A percentile compares a stretch with the other conserved stretches of the same genome.
Evolutionary conservation across 2,113 vertebrate species (phyloP).

Genomic region (Hemiprocne comata): DNA sequence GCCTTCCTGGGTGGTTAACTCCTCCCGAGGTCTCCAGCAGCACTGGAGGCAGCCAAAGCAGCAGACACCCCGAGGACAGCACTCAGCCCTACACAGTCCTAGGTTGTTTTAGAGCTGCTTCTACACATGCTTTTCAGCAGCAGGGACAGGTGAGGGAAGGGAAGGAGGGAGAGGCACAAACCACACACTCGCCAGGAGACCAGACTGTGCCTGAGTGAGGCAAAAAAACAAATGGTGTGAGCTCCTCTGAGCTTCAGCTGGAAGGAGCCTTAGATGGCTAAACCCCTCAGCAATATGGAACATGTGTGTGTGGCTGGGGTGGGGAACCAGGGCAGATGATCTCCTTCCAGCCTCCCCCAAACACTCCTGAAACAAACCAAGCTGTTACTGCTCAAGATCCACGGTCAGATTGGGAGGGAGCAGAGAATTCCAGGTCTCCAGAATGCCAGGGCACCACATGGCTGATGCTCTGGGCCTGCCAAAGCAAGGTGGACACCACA

Average conservation of each 20-base stretch:
- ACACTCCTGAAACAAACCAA: not conserved
- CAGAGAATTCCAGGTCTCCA: not conserved
- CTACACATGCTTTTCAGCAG: not conserved
- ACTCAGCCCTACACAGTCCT: no score
- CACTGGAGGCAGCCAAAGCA: not conserved
- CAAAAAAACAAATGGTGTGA: not conserved
- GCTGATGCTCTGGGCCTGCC: not conserved
- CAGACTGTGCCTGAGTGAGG: not conserved
- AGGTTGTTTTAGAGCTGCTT: not conserved
- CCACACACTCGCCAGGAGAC: not conserved
- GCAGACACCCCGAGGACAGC: fast-evolving
- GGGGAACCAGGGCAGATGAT: not conserved
- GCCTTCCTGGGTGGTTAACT: no score
- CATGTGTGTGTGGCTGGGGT: not conserved
- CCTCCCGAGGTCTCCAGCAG: not conserved
- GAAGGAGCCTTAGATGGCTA: not conserved
- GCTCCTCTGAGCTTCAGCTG: not conserved
- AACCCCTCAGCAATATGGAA: not conserved
- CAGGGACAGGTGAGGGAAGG: not conserved
- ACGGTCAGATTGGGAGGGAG: not conserved
- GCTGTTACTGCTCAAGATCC: not conserved
- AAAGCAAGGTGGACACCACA: not conserved
- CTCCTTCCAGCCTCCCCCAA: not conserved
- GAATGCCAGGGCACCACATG: not conserved
- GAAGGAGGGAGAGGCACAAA: not conserved